Evolutionary conservation across 2,888 invertebrate genomes (phyloP), one percentile per base, ranked within the genome.

Genomic region (Dryobotodes eremita): DNA sequence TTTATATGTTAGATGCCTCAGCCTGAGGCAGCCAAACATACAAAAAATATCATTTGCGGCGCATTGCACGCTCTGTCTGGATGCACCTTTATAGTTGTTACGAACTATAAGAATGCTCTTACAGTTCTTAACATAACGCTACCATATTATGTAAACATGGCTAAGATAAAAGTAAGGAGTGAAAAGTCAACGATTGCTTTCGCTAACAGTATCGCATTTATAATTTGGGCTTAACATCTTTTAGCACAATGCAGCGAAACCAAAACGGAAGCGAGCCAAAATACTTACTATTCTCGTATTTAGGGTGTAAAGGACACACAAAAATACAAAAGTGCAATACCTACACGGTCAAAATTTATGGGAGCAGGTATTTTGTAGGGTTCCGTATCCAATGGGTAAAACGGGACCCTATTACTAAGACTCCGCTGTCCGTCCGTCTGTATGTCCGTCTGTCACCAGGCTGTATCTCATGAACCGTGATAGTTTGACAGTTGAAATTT

Each of bases 161-260:
- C 15, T 53, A 6, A 23, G 17, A 69, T 36, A 53, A 53, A 31
- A 23, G 53, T 36, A 11, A 53, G 3, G 6, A 53, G 3, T 53
- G 2, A 11, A 20, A 42, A 20, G 20, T 55, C 20, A 72, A 15
- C 15, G 11, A 62, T 57, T 46, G 31, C 26, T 11, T 17, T 17
- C 61, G 69, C 55, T 61, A 36, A 71, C 26, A 71, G 23, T 79
- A 42, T 82, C 62, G 15, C 57, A 20, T 79, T 62, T 66, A 20
- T 53, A 8, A 11, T 46, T 36, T 55, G 42, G 26, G 31, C 13
- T 26, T 69, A 36, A 20, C n/a, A 20, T 23, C 26, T 72, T 83
- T 76, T 82, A 20, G 53, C 62, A 83, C 72, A 72, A 15, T 72
- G 62, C 79, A 78, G 68, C 53, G 68, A 78, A 72, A 64, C 6